A percentile compares a stretch with the other conserved stretches of the same genome.
Conservation (phyloP, 2,888 invertebrate species). For the Lathronympha strigana region DNA sequence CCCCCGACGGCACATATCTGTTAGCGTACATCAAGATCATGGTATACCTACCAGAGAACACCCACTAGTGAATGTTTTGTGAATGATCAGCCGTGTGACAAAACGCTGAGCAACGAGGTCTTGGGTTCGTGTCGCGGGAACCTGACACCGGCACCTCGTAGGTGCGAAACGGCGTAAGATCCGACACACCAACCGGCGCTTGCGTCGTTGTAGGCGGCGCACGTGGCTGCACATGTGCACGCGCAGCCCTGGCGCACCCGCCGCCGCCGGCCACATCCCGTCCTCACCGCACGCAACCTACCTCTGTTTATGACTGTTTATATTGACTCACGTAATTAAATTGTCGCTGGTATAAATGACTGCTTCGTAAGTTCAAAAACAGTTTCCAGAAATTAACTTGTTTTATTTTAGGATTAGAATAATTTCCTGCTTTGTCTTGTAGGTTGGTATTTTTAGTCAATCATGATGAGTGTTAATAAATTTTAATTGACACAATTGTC, state of each 20-base stretch:
- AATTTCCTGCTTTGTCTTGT: too few relatives aligned
- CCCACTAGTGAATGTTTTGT: neutral
- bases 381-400: too few relatives aligned
- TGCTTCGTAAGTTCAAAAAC: too few relatives aligned
- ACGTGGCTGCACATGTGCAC: slow-evolving; percentile 17
- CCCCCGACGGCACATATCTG: neutral
- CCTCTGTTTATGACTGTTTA: neutral
- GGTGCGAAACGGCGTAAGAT: neutral
- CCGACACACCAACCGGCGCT: neutral
- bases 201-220: neutral
- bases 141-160: slow-evolving; percentile 24
- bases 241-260: slow-evolving; percentile 3
- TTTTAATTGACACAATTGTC: too few relatives aligned
- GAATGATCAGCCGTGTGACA: slow-evolving; percentile 8
- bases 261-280: slow-evolving; percentile 22
- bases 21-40: neutral
- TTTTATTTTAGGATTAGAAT: too few relatives aligned
- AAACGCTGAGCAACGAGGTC: slow-evolving; percentile 35
- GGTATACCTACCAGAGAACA: neutral
- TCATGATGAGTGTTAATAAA: too few relatives aligned
- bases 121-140: slow-evolving; percentile 22
- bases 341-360: too few relatives aligned
- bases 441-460: too few relatives aligned
- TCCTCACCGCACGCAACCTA: slow-evolving; percentile 5
- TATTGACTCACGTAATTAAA: neutral